Evolutionary conservation across 2,797 vertebrate genomes (phyloP).

Genomic region (Atherinosoma microstoma): DNA sequence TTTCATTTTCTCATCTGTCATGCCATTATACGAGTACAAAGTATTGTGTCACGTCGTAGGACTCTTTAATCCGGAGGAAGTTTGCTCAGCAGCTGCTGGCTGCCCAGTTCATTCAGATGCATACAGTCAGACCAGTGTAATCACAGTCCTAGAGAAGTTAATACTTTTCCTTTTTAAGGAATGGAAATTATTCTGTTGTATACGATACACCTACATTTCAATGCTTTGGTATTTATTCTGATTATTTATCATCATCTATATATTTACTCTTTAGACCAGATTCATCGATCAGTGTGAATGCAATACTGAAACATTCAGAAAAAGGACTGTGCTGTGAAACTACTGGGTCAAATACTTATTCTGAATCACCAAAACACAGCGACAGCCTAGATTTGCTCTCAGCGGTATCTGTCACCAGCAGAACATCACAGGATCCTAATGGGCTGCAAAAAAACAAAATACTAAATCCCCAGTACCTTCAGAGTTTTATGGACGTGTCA

Average conservation of each 20-base stretch:
- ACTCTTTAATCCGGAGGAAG: constrained; percentile 18
- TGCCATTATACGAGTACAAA: constrained; percentile 6
- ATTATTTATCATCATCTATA: constrained; percentile 25
- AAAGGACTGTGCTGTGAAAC: constrained; percentile 14
- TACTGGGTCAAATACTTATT: constrained; percentile 31
- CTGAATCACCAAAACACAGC: constrained; percentile 32
- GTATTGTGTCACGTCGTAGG: constrained; percentile 14
- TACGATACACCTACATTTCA: neutral
- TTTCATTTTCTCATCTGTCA: constrained; percentile 20
- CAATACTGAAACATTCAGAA: constrained; percentile 1
- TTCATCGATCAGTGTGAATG: constrained; percentile 1
- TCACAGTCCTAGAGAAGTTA: constrained; percentile 4
- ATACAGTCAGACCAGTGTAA: constrained; percentile 34
- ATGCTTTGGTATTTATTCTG: constrained; percentile 4
- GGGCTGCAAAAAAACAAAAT: constrained; percentile 29
- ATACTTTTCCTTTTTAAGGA: neutral
- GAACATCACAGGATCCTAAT: constrained; percentile 32
- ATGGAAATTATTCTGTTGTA: neutral
- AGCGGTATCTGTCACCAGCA: constrained; percentile 38
- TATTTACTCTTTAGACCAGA: constrained; percentile 6
- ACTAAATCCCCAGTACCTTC: constrained; percentile 14
- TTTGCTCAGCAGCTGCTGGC: constrained; percentile 38
- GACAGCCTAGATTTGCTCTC: constrained; percentile 56
- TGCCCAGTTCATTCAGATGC: constrained; percentile 12
- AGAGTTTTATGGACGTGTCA: constrained; percentile 22